Base-by-base conservation (phyloP, 1,140 invertebrate genomes). In the Ridgeia piscesae region DNA sequence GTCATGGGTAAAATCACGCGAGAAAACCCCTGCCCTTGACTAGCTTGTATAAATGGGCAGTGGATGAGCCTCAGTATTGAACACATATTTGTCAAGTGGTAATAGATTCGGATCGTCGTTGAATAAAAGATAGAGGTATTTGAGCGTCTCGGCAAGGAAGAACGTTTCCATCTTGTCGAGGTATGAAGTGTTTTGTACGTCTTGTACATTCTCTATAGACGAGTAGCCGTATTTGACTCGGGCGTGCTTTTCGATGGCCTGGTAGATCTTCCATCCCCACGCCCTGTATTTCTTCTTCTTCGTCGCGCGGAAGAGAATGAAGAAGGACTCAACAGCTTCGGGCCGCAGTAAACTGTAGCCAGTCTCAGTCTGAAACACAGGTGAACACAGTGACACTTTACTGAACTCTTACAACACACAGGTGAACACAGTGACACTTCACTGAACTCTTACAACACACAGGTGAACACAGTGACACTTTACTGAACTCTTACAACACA, bases 41-140 rank as follows among this genome's bases (percentile, higher is more conserved):
- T 93, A 93, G 34, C 91, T 92, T 21, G 50, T 33, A 35, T 91
- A 91, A 9, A 99, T 97, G 34, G 98, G 98, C 93, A 99, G 96
- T n/a, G 98, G 98, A 96, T 99, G 99, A 48, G 98, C 99, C 96
- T 99, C 99, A 0, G 99, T 99, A 95, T 99, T 99, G 96, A 99
- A 98, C 21, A 99, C 98, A 98, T 98, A 99, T 94, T 99, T 97
- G 95, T 99, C 98, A 58, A 99, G 96, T 17, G 98, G 97, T 93
- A 99, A 97, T 92, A 99, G 96, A 92, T 97, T 97, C 8, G 50
- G 27, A 95, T 99, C 98, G 93, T 99, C 98, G 91, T 98, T 98
- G 97, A 99, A 99, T 93, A 99, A 96, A 94, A 99, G 97, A 96
- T 99, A 99, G 92, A 99, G 97, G 96, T 99, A 99, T 98, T 99